Conservation (phyloP, 2,113 vertebrate species). For the Sinocyclocheilus anshuiensis region DNA sequence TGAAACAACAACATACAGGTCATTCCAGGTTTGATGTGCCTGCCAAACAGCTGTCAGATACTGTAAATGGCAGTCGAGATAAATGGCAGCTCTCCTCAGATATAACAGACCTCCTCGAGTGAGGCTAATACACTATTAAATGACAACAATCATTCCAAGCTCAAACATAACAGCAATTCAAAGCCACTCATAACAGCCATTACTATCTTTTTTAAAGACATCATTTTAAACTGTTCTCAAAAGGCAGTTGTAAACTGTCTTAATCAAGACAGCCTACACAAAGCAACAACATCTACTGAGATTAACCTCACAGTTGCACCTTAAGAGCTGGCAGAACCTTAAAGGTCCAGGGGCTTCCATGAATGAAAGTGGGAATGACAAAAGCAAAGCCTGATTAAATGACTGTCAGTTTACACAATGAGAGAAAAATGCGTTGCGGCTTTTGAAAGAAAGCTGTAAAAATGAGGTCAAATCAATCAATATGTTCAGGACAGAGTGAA, state of each 20-base stretch:
- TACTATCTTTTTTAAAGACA: background rate
- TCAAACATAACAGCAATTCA: background rate
- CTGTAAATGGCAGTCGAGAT: no score
- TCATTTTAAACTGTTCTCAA: background rate
- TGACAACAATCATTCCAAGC: background rate
- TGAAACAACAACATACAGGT: background rate
- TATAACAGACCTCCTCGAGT: background rate
- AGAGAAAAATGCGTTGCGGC: background rate
- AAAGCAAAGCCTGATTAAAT: background rate
- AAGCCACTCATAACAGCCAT: background rate
- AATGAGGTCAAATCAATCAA: background rate
- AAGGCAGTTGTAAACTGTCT: background rate
- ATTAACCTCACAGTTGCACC: background rate
- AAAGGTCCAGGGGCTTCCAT: background rate
- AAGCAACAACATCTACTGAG: background rate
- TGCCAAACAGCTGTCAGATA: background rate
- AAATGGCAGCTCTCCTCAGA: background rate
- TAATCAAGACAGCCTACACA: background rate
- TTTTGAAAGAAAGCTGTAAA: background rate
- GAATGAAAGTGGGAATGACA: background rate
- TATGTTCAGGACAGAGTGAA: background rate
- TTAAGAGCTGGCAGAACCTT: background rate
- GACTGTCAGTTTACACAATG: background rate
- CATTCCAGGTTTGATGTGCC: background rate
- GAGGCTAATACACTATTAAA: background rate